Evolutionary conservation across 2,888 invertebrate genomes (phyloP), one percentile per base, ranked within the genome.

Genomic region (Pseudoips prasinana): DNA sequence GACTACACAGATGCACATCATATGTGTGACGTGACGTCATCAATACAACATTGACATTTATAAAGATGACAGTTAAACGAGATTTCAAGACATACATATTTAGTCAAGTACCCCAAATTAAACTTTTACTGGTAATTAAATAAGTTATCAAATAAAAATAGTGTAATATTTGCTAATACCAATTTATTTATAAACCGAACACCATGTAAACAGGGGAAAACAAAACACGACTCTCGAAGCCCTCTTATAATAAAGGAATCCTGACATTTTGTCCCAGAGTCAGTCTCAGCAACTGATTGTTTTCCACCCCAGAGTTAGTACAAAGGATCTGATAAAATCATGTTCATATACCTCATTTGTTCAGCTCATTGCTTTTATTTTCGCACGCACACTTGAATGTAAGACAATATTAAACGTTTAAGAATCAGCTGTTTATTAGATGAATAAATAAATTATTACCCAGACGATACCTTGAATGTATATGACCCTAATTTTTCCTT

Each of bases 241-340:
- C 68, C 84, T 84, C 71, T 63, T 74, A 72, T 66, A 71, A 82
- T 79, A 84, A 80, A 77, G 56, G 72, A 65, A 76, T 81, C 78
- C 75, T 66, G 73, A 82, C 75, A 55, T 57, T 39, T 33, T 33
- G 33, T 39, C 9, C 45, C 46, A 36, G 28, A 57, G 43, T 57
- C 68, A 39, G 28, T 35, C 28, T 24, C 41, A 20, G 56, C 54
- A 60, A 59, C 46, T 60, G 49, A 81, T 85, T 84, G 84, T 82
- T 82, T 76, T 65, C 67, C 61, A 75, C 82, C 86, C 81, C 70
- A 64, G 51, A 64, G 53, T 58, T 58, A 64, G 63, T 58, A 80
- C 84, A 86, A 87, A 77, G 62, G 74, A 70, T 73, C 70, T 74
- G 84, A 84, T 86, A 85, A 80, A 77, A 80, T 79, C 79, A 66